Conservation (phyloP, 2,888 invertebrate species). For the Acanthopleura granulata region DNA sequence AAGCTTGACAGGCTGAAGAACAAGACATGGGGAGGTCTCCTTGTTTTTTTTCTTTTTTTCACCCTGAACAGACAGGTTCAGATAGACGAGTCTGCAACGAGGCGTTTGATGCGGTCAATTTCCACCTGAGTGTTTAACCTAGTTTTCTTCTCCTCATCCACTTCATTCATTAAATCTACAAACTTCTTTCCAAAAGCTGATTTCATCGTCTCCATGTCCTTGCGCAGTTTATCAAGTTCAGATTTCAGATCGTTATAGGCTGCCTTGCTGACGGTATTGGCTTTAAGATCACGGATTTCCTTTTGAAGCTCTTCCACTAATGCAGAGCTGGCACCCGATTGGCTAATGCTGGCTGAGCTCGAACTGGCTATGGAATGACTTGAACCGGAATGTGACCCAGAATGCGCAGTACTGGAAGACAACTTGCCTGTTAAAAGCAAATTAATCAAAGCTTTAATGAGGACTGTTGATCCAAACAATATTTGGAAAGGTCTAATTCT, state of each 20-base stretch:
- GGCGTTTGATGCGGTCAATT: conserved; percentile 66
- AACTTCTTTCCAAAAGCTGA: conserved; percentile 51
- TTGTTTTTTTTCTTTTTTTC: no score
- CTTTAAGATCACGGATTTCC: conserved; percentile 50
- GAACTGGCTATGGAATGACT: not conserved
- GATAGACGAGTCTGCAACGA: conserved; percentile 56
- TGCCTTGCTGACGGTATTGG: conserved; percentile 73
- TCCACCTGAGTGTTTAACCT: conserved; percentile 69
- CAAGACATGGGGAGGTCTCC: no score
- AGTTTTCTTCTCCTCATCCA: conserved; percentile 70
- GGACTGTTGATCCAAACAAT: no score
- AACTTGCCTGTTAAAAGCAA: not conserved
- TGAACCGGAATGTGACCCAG: not conserved
- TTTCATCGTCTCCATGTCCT: conserved; percentile 52
- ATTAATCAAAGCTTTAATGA: no score
- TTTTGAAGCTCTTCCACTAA: conserved; percentile 49
- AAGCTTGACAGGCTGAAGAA: no score
- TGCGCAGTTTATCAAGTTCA: conserved; percentile 58
- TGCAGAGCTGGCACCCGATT: not conserved
- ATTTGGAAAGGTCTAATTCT: no score
- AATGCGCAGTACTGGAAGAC: not conserved
- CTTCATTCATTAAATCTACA: conserved; percentile 61
- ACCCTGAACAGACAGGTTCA: not conserved
- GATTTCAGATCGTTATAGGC: conserved; percentile 83
- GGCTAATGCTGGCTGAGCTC: not conserved